Conservation (phyloP, 2,888 invertebrate genomes). For the Eristalis arbustorum region DNA sequence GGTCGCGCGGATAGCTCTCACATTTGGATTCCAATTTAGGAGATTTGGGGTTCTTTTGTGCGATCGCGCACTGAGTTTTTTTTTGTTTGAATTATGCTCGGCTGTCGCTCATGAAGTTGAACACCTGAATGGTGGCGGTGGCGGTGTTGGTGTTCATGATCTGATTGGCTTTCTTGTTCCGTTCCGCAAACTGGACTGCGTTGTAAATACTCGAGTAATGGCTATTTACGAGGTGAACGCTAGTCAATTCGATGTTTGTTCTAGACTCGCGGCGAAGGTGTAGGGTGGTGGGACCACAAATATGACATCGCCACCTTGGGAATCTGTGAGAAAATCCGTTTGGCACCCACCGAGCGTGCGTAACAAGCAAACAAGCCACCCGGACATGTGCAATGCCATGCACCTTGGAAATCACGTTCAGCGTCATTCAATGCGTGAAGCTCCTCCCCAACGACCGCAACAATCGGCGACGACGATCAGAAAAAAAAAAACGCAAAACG, state of each 20-base stretch:
- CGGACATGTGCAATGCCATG: not conserved
- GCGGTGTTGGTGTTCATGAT: slow-evolving; percentile 53
- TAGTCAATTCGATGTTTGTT: not conserved
- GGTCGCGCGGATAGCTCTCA: slow-evolving; percentile 1
- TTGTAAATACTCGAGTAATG: slow-evolving; percentile 52
- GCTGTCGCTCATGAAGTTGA: slow-evolving; percentile 70
- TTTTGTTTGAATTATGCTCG: slow-evolving; percentile 54
- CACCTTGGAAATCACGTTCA: not conserved
- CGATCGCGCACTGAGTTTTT: not conserved
- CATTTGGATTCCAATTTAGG: slow-evolving; percentile 68
- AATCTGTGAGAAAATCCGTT: no score
- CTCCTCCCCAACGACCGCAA: not conserved
- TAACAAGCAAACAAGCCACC: not conserved
- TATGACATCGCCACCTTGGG: no score
- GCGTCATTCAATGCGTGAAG: not conserved
- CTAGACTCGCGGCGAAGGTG: not conserved
- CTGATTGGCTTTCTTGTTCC: slow-evolving; percentile 63
- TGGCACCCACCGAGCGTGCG: no score
- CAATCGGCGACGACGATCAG: not conserved
- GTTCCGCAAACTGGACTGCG: slow-evolving; percentile 5
- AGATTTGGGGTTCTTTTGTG: slow-evolving; percentile 58
- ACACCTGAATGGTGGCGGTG: slow-evolving; percentile 61
- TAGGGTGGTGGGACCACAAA: no score
- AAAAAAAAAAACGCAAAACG: no score
- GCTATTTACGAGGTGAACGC: slow-evolving; percentile 40